Percentiles rank a stretch among this genome's conserved stretches.
Conservation (phyloP, 2,888 invertebrate species). For the Eupithecia insigniata region DNA sequence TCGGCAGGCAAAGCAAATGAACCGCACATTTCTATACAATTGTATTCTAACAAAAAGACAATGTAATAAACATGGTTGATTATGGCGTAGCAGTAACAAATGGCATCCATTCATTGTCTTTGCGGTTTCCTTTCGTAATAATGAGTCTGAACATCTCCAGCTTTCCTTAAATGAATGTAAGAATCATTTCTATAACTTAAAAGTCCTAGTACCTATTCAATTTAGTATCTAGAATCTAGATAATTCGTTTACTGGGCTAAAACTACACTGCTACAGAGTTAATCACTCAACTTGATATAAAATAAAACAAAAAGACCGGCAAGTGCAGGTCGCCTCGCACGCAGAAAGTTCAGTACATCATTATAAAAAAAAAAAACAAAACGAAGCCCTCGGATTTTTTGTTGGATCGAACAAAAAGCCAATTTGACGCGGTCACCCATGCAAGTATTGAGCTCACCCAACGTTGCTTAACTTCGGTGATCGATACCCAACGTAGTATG, state of each 20-base stretch:
- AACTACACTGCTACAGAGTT: background rate
- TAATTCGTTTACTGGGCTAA: background rate
- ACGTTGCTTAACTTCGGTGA: too few species aligned
- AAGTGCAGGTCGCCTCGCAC: too few species aligned
- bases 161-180: constrained; percentile 1
- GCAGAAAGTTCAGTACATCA: too few species aligned
- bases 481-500: too few species aligned
- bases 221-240: background rate
- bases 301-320: background rate
- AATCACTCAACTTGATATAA: background rate
- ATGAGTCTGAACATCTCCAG: constrained; percentile 55
- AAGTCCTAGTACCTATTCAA: background rate
- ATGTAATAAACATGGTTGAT: constrained; percentile 57
- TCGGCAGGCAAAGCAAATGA: constrained; percentile 40
- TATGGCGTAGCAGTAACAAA: constrained; percentile 59
- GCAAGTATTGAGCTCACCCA: too few species aligned
- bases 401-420: too few species aligned
- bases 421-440: too few species aligned
- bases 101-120: constrained; percentile 59
- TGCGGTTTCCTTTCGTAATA: constrained; percentile 57
- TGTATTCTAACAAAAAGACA: constrained; percentile 49
- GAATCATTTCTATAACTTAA: background rate
- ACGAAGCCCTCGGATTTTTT: too few species aligned
- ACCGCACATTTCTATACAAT: constrained; percentile 45
- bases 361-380: too few species aligned